phyloP scores from a whole-genome alignment of 2,797 vertebrate genomes.

The Macrochelys suwanniensis region DNA sequence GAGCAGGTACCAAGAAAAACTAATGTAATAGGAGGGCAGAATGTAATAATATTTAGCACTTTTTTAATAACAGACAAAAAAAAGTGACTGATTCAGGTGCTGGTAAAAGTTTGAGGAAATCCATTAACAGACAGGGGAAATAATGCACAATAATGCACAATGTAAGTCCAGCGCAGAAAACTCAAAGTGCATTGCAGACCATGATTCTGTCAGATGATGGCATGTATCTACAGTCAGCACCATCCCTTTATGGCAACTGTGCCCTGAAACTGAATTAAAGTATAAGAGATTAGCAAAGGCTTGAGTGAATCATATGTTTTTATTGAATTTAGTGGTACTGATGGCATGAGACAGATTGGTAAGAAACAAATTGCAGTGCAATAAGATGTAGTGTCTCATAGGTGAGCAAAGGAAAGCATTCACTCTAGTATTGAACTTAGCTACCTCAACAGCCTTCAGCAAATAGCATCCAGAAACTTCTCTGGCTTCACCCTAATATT shows the following conservation, averaged over 20 bases:
- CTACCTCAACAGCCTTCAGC: not conserved
- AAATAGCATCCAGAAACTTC: not conserved
- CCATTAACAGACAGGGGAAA: not conserved
- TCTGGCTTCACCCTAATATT: not conserved
- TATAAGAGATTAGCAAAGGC: not conserved
- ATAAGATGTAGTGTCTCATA: not conserved
- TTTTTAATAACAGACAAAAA: not conserved
- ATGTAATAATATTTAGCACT: not conserved
- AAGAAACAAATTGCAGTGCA: not conserved
- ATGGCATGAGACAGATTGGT: not conserved
- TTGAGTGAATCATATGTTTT: not conserved
- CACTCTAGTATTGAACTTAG: not conserved
- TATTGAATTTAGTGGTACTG: not conserved
- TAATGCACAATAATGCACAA: not conserved
- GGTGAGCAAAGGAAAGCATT: not conserved
- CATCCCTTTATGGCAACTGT: not conserved
- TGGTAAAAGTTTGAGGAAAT: not conserved
- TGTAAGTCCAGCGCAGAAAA: not conserved
- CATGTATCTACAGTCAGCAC: not conserved
- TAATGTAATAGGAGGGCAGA: too few species aligned
- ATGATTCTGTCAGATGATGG: not conserved
- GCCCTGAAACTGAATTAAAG: not conserved
- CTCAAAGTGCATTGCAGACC: not conserved
- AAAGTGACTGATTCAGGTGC: not conserved
- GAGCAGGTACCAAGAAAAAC: not conserved